A percentile compares a stretch with the other conserved stretches of the same genome.
Conservation (phyloP, 1,140 invertebrate genomes). For the Sinonovacula constricta region DNA sequence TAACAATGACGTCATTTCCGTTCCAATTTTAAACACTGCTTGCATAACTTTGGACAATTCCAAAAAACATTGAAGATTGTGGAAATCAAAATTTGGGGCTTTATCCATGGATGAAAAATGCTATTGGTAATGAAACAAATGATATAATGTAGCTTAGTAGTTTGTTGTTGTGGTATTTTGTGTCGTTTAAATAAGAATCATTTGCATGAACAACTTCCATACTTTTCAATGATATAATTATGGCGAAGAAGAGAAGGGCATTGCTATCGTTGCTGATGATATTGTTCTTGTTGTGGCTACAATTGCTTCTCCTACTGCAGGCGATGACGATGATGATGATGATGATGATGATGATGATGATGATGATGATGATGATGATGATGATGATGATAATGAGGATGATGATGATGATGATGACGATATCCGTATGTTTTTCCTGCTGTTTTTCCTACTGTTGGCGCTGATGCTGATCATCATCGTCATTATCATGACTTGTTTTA, state of each 20-base stretch:
- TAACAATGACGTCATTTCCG: too few relatives aligned
- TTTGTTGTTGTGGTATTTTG: too few relatives aligned
- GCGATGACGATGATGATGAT: slow-evolving; percentile 17
- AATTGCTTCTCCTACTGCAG: background rate
- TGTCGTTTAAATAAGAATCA: too few relatives aligned
- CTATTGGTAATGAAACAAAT: too few relatives aligned
- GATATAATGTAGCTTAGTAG: too few relatives aligned
- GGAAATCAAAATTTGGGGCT: too few relatives aligned
- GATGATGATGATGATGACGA: background rate
- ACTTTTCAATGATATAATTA: too few relatives aligned
- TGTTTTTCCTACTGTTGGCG: background rate
- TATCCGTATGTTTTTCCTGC: background rate
- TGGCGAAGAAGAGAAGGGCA: slow-evolving; percentile 27
- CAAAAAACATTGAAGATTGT: too few relatives aligned
- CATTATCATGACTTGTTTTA: background rate
- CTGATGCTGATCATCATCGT: background rate
- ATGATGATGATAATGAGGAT: slow-evolving; percentile 2
- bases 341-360: slow-evolving; percentile 38
- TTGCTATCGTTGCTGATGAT: slow-evolving; percentile 25
- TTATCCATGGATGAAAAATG: too few relatives aligned
- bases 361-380: slow-evolving; percentile 25
- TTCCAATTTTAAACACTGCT: too few relatives aligned
- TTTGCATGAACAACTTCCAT: too few relatives aligned
- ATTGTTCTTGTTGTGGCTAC: slow-evolving; percentile 5
- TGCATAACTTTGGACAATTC: too few relatives aligned